phyloP scores from a whole-genome alignment of 2,888 invertebrate species.

The Drosophila mettleri region DNA sequence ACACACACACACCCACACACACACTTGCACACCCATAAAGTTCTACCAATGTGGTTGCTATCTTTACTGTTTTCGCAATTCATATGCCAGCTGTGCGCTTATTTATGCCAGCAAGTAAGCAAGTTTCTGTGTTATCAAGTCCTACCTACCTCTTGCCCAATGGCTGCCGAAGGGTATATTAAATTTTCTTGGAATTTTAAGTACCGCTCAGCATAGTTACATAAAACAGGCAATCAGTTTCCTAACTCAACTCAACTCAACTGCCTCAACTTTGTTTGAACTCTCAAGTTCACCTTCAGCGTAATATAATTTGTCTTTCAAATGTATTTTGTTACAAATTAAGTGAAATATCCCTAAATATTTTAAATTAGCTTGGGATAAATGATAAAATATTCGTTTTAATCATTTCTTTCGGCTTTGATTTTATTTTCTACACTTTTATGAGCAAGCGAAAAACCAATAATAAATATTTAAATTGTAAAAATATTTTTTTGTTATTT shows the following conservation, averaged over 20 bases:
- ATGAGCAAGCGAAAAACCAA: too few relatives aligned
- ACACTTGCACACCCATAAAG: conserved; percentile 42
- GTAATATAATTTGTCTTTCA: background rate
- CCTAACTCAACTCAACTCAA: background rate
- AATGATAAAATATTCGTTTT: too few relatives aligned
- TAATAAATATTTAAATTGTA: too few relatives aligned
- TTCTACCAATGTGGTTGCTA: conserved; percentile 63
- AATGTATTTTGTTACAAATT: background rate
- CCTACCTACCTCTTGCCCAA: conserved; percentile 22
- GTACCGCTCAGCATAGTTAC: background rate
- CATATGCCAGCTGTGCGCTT: conserved; percentile 69
- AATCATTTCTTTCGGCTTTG: background rate
- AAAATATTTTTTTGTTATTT: too few relatives aligned
- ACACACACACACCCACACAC: conserved; percentile 16
- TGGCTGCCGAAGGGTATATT: conserved; percentile 8
- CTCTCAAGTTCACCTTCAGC: background rate
- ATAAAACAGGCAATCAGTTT: background rate
- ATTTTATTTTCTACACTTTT: background rate
- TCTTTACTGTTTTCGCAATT: conserved; percentile 64
- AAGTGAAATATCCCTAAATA: background rate
- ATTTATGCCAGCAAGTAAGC: conserved; percentile 65
- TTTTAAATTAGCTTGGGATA: background rate
- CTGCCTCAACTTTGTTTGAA: background rate
- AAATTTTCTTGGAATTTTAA: background rate
- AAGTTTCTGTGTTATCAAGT: conserved; percentile 65